phyloP scores from a whole-genome alignment of 2,888 invertebrate genomes.

The Stomorhina lunata region DNA sequence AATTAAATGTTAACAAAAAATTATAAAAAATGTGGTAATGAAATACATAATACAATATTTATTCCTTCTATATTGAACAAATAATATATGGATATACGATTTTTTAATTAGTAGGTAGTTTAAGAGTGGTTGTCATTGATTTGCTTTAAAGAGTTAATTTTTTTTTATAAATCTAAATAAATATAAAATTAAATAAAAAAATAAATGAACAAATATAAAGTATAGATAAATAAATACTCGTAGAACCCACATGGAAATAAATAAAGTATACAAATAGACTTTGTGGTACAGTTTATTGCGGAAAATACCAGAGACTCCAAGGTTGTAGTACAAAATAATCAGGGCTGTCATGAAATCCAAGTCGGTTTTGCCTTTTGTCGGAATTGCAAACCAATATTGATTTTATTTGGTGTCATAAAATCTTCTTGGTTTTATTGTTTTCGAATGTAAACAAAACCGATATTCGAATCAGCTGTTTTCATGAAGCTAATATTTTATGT shows the following conservation, averaged over 20 bases:
- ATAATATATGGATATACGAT: background rate
- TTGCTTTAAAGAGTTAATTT: constrained; percentile 29
- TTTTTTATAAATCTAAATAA: constrained; percentile 25
- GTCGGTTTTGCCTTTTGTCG: too few species aligned
- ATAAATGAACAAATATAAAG: background rate
- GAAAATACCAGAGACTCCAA: background rate
- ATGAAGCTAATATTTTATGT: too few species aligned
- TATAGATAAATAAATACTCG: constrained; percentile 27
- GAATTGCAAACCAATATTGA: too few species aligned
- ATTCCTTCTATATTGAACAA: background rate
- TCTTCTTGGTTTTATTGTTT: too few species aligned
- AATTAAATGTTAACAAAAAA: constrained; percentile 17
- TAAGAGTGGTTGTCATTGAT: constrained; percentile 54
- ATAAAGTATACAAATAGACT: constrained; percentile 5
- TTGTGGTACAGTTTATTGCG: background rate
- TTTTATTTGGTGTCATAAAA: too few species aligned
- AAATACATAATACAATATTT: constrained; percentile 13
- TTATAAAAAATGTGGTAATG: constrained; percentile 13
- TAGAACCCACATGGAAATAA: constrained; percentile 34
- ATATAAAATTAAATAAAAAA: background rate
- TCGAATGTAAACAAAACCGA: too few species aligned
- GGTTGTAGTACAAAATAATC: background rate
- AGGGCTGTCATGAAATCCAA: background rate
- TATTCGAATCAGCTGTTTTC: too few species aligned
- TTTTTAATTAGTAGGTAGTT: constrained; percentile 16